Conservation (phyloP, 2,113 vertebrate species). For the Noctilio leporinus region DNA sequence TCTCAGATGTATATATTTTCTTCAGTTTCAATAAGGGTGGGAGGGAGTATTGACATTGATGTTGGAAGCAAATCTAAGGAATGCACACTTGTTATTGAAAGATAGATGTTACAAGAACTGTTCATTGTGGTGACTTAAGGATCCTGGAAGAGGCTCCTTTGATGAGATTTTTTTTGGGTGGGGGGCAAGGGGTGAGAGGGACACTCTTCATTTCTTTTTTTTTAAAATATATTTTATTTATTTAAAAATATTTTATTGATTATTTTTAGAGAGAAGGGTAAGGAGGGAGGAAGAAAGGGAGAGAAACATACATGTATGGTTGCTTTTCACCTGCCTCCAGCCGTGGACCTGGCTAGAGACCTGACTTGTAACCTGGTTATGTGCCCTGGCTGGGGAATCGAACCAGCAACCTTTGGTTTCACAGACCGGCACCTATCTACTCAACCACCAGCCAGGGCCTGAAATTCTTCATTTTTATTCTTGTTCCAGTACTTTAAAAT, state of each 20-base stretch:
- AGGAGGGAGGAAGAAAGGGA: too few relatives aligned
- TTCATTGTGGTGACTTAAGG: background rate
- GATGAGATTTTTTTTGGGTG: background rate
- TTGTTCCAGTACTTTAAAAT: background rate
- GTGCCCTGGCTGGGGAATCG: too few relatives aligned
- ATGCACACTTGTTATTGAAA: background rate
- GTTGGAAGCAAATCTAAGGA: constrained; percentile 46
- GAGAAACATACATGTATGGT: too few relatives aligned
- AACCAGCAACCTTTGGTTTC: too few relatives aligned
- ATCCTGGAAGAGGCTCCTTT: background rate
- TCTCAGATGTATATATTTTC: background rate
- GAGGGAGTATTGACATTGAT: background rate
- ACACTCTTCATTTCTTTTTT: background rate
- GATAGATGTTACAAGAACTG: background rate
- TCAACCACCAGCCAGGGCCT: too few relatives aligned
- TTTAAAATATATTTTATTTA: too few relatives aligned
- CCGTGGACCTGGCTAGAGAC: too few relatives aligned
- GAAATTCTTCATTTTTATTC: background rate
- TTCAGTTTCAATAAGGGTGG: background rate
- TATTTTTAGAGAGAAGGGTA: too few relatives aligned
- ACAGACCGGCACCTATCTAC: too few relatives aligned
- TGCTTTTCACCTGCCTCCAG: too few relatives aligned
- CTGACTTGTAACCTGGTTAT: too few relatives aligned
- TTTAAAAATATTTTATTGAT: too few relatives aligned
- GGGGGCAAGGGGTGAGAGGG: background rate